phyloP scores from a whole-genome alignment of 2,113 vertebrate species.

The Solea senegalensis region DNA sequence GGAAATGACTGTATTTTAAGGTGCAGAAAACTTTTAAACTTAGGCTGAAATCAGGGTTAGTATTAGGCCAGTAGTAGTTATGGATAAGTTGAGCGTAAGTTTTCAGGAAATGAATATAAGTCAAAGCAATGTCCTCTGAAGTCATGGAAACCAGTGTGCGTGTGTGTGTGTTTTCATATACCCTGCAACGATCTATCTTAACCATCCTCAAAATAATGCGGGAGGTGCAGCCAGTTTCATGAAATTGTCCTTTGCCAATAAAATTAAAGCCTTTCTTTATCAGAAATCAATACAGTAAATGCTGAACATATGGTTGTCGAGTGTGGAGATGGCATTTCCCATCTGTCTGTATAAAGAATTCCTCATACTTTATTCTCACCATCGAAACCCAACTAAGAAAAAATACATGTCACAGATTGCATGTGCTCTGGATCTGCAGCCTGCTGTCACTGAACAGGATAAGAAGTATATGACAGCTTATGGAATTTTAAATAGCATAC shows the following conservation, averaged over 20 bases:
- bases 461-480: slow-evolving; percentile 43
- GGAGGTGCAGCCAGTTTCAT: neutral
- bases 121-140: too few relatives aligned
- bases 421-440: slow-evolving; percentile 32
- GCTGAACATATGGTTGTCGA: slow-evolving; percentile 29
- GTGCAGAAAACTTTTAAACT: too few relatives aligned
- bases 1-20: too few relatives aligned
- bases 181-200: neutral
- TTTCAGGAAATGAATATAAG: too few relatives aligned
- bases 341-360: slow-evolving; percentile 42
- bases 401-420: slow-evolving; percentile 54
- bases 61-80: too few relatives aligned
- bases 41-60: too few relatives aligned
- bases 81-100: too few relatives aligned
- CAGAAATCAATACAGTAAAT: slow-evolving; percentile 41
- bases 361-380: slow-evolving; percentile 46
- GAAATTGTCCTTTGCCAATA: neutral
- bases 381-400: slow-evolving; percentile 40
- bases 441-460: slow-evolving; percentile 35
- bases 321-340: slow-evolving; percentile 37
- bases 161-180: neutral
- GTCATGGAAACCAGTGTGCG: neutral
- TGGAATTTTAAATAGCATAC: slow-evolving; percentile 61
- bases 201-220: neutral
- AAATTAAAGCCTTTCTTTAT: slow-evolving; percentile 25